These are phyloP conservation scores for Octodonta nipae DNA, from an alignment of 2,888 invertebrate genomes.

Conservation along the genomic window DNA sequence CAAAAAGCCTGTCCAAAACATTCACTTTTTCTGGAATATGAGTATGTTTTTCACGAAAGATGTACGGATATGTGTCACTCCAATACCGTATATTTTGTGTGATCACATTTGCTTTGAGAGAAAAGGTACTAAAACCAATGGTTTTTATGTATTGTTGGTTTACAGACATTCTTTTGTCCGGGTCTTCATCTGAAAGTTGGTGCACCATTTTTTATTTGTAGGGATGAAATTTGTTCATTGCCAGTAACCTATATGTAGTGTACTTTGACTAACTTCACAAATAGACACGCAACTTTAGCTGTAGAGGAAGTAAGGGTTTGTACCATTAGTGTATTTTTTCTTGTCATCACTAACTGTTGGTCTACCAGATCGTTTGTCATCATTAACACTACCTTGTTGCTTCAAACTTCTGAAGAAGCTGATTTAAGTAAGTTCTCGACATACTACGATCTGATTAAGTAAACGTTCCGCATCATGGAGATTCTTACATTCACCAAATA, in stretches of 20 bases:
- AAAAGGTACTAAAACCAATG: neutral
- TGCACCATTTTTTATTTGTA: constrained; percentile 1
- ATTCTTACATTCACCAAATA: too few relatives aligned
- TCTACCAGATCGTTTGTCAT: too few relatives aligned
- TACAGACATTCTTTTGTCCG: neutral
- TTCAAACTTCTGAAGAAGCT: too few relatives aligned
- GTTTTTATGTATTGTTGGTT: neutral
- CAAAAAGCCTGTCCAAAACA: neutral
- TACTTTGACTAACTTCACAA: constrained; percentile 1
- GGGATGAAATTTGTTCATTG: neutral
- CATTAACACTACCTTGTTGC: too few relatives aligned
- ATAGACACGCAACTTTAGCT: too few relatives aligned
- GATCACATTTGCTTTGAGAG: neutral
- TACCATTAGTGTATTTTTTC: too few relatives aligned
- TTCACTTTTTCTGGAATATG: constrained; percentile 1
- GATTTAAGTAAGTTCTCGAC: too few relatives aligned
- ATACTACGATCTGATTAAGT: too few relatives aligned
- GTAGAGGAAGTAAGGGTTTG: too few relatives aligned
- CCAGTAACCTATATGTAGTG: neutral
- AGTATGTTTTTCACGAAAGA: too few relatives aligned
- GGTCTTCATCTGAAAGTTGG: constrained; percentile 1
- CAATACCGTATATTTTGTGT: neutral
- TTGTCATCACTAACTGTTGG: too few relatives aligned
- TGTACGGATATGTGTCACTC: neutral
- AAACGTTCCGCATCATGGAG: too few relatives aligned